phyloP scores from a whole-genome alignment of 1,140 invertebrate species.

The Heterodera carotae region DNA sequence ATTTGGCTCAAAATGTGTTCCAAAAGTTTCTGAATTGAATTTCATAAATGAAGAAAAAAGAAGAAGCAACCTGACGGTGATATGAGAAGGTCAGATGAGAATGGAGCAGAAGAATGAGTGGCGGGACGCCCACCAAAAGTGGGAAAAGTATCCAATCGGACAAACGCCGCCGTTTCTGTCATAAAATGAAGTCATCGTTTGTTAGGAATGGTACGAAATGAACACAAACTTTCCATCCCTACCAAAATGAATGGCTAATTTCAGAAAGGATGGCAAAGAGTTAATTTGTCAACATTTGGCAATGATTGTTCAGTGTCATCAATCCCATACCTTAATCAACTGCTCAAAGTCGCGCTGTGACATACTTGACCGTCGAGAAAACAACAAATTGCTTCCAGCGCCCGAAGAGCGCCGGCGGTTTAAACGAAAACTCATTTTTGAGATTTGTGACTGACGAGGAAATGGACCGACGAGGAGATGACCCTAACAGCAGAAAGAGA shows the following conservation, averaged over 20 bases:
- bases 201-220: too few species aligned
- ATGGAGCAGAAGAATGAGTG: slow-evolving; percentile 12
- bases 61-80: neutral
- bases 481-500: neutral
- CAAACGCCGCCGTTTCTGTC: slow-evolving; percentile 2
- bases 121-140: slow-evolving; percentile 14
- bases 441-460: neutral
- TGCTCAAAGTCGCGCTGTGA: slow-evolving; percentile 18
- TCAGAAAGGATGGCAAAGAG: too few species aligned
- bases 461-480: neutral
- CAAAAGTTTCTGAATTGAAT: neutral
- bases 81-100: neutral
- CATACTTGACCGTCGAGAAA: slow-evolving; percentile 13
- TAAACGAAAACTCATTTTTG: slow-evolving; percentile 30
- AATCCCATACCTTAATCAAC: neutral
- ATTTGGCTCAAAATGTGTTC: slow-evolving; percentile 17
- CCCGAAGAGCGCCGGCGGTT: slow-evolving; percentile 22
- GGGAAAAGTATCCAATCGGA: slow-evolving; percentile 9
- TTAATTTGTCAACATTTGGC: too few species aligned
- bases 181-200: neutral
- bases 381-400: neutral
- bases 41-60: neutral
- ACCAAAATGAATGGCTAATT: too few species aligned
- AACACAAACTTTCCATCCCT: too few species aligned
- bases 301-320: neutral